Evolutionary conservation across 2,888 invertebrate species (phyloP).

Genomic region (Cheilosia grossa): DNA sequence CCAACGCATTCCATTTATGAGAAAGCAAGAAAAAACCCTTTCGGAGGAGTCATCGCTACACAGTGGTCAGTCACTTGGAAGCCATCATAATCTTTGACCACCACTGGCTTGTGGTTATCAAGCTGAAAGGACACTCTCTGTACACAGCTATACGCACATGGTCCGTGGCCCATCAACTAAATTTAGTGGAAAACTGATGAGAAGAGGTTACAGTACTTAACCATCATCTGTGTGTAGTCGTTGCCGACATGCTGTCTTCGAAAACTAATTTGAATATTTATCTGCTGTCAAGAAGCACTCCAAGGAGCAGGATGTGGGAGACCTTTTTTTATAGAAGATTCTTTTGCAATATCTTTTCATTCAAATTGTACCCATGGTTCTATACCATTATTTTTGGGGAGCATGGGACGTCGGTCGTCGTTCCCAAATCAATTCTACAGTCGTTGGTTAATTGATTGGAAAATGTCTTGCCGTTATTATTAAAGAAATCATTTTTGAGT

Average conservation of each 20-base stretch:
- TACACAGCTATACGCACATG: neutral
- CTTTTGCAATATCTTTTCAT: conserved; percentile 20
- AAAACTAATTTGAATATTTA: conserved; percentile 38
- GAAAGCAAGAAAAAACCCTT: conserved; percentile 7
- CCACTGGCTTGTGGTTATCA: conserved; percentile 18
- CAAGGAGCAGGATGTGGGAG: neutral
- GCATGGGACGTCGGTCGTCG: neutral
- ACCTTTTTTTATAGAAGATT: conserved; percentile 1
- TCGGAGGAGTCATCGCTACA: neutral
- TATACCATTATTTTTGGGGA: neutral
- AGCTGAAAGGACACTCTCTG: conserved; percentile 9
- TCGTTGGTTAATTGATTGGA: conserved; percentile 30
- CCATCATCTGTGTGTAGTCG: conserved; percentile 4
- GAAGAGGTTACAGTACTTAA: conserved; percentile 11
- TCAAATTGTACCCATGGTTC: conserved; percentile 1
- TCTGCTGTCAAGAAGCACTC: conserved; percentile 13
- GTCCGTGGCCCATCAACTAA: conserved; percentile 19
- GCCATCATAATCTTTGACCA: conserved; percentile 33
- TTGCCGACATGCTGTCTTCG: conserved; percentile 14
- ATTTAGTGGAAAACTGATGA: conserved; percentile 40
- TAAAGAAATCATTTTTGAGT: neutral
- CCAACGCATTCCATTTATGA: conserved; percentile 31
- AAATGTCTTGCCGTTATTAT: conserved; percentile 16
- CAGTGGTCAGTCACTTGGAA: conserved; percentile 29
- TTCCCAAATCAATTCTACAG: conserved; percentile 11